Percentiles rank a stretch among this genome's conserved stretches.
Conservation (phyloP, 2,888 invertebrate genomes). For the Ceriagrion tenellum region DNA sequence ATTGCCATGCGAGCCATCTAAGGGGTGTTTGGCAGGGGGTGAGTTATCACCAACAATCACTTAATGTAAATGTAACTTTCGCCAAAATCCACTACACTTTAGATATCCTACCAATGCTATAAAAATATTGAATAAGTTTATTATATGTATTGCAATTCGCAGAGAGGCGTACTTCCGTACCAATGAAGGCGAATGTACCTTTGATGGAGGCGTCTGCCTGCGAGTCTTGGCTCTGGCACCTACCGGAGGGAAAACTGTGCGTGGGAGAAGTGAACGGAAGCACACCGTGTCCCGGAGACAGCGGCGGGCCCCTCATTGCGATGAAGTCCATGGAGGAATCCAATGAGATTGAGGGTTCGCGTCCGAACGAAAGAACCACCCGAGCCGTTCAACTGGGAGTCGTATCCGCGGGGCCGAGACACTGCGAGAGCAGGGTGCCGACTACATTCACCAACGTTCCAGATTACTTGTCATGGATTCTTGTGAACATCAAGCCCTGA, state of each 20-base stretch:
- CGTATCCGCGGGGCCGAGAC: not conserved
- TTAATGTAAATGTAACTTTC: too few species aligned
- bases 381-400: not conserved
- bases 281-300: not conserved
- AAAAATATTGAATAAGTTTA: too few species aligned
- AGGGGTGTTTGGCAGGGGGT: too few species aligned
- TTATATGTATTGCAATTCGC: not conserved
- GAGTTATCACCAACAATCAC: too few species aligned
- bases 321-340: not conserved
- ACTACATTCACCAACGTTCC: not conserved
- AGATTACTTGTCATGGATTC: not conserved
- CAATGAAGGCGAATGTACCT: not conserved
- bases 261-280: not conserved
- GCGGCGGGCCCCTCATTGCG: not conserved
- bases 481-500: not conserved
- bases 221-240: not conserved
- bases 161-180: not conserved
- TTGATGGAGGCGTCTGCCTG: not conserved
- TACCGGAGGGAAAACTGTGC: not conserved
- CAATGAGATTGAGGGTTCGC: not conserved
- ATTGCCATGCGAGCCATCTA: too few species aligned
- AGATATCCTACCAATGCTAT: too few species aligned
- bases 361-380: not conserved
- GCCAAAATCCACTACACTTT: too few species aligned
- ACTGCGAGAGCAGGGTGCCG: not conserved